A percentile compares a stretch with the other conserved stretches of the same genome.
These are phyloP conservation scores for Drosophila asahinai DNA, from an alignment of 1,140 invertebrate genomes.

Conservation along the genomic window DNA sequence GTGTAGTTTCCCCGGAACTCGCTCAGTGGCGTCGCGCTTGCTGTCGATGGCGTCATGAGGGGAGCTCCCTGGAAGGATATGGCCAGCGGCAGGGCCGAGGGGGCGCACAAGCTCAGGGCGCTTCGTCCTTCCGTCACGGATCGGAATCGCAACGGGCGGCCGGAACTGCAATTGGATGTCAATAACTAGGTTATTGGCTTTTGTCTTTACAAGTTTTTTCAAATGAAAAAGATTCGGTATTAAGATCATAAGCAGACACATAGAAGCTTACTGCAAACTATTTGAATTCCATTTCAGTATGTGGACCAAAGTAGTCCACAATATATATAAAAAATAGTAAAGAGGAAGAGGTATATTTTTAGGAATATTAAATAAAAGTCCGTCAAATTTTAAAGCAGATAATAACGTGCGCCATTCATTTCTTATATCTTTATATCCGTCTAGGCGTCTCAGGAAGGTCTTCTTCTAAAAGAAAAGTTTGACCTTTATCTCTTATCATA, in stretches of 20 bases:
- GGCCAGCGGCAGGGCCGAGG: conserved; percentile 87
- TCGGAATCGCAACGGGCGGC: conserved; percentile 87
- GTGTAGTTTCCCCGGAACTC: conserved; percentile 81
- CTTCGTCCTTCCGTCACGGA: conserved; percentile 88
- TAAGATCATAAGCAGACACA: not conserved
- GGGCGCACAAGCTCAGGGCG: conserved; percentile 87
- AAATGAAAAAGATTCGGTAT: conserved; percentile 7
- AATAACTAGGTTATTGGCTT: conserved; percentile 23
- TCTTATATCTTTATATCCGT: no score
- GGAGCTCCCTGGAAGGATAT: conserved; percentile 88
- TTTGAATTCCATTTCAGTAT: not conserved
- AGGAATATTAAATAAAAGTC: no score
- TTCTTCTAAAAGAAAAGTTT: no score
- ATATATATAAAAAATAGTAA: no score
- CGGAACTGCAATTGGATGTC: conserved; percentile 85
- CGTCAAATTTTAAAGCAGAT: no score
- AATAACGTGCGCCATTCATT: no score
- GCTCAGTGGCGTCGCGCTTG: conserved; percentile 78
- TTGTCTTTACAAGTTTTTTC: not conserved
- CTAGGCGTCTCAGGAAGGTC: no score
- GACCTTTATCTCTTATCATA: no score
- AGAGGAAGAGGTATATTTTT: no score
- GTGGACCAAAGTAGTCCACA: not conserved
- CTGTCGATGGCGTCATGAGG: conserved; percentile 86
- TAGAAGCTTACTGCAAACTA: not conserved